phyloP scores from a whole-genome alignment of 2,797 vertebrate species.

The Sebastes iracundus region DNA sequence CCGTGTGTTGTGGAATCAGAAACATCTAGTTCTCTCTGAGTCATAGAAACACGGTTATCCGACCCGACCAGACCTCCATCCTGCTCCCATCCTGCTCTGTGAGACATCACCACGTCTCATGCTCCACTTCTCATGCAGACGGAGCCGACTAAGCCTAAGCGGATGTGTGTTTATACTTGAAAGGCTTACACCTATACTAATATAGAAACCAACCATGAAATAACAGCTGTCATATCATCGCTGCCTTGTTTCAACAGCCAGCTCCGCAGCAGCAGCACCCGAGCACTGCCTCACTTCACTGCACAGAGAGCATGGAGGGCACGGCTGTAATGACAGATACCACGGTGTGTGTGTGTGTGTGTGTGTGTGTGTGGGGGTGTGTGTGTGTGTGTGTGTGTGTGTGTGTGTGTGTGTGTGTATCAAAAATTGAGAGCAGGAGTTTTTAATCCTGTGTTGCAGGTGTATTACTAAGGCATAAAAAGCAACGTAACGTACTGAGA shows the following conservation, averaged over 20 bases:
- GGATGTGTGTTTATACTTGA: constrained; percentile 45
- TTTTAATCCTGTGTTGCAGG: neutral
- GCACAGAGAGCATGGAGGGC: constrained; percentile 2
- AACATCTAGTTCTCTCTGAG: neutral
- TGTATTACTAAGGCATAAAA: neutral
- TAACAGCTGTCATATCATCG: constrained; percentile 40
- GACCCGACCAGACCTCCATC: neutral
- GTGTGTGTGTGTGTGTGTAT: neutral
- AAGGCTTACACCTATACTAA: constrained; percentile 5
- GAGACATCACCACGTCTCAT: neutral
- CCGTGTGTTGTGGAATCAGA: neutral
- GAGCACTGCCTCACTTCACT: neutral
- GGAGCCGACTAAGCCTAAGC: constrained; percentile 5
- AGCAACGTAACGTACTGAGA: too few relatives aligned
- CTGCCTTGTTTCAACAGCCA: constrained; percentile 29
- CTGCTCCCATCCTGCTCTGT: neutral
- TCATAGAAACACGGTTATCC: constrained; percentile 16
- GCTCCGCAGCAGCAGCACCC: neutral
- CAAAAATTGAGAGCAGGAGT: neutral
- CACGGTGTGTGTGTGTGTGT: neutral
- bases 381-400: neutral
- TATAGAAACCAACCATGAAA: constrained; percentile 45
- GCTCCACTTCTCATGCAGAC: constrained; percentile 11
- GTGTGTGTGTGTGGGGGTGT: neutral
- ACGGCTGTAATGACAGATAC: constrained; percentile 10